Conservation (phyloP, 2,888 invertebrate genomes). For the Meiosimyza decipiens region DNA sequence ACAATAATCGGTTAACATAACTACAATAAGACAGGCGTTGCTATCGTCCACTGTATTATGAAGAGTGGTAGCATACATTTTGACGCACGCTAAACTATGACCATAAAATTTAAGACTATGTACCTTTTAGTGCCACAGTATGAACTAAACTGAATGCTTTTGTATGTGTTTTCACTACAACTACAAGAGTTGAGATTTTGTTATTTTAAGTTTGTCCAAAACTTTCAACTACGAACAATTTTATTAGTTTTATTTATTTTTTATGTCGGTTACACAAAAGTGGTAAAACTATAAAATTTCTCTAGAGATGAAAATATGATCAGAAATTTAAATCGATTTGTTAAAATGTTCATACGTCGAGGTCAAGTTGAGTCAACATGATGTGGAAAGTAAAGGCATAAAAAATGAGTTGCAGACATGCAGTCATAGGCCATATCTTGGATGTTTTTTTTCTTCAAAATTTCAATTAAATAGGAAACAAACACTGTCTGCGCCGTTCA, state of each 20-base stretch:
- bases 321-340: constrained; percentile 65
- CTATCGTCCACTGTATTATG: constrained; percentile 11
- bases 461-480: no score
- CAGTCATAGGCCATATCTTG: no score
- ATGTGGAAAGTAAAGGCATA: no score
- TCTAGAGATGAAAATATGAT: constrained; percentile 60
- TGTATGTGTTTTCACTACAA: not conserved
- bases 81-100: constrained; percentile 11
- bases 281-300: constrained; percentile 58
- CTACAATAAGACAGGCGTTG: not conserved
- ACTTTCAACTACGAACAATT: constrained; percentile 21
- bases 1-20: not conserved
- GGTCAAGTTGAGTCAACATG: constrained; percentile 14
- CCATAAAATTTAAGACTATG: constrained; percentile 17
- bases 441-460: no score
- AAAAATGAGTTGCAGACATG: no score
- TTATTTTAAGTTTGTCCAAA: constrained; percentile 26
- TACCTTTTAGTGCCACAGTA: no score
- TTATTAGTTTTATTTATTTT: constrained; percentile 19
- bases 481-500: no score
- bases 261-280: not conserved
- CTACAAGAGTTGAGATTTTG: constrained; percentile 8
- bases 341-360: constrained; percentile 51
- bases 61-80: constrained; percentile 15
- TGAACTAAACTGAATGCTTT: no score